Evolutionary conservation across 2,888 invertebrate species (phyloP).

Genomic region (Chymomyza amoena): DNA sequence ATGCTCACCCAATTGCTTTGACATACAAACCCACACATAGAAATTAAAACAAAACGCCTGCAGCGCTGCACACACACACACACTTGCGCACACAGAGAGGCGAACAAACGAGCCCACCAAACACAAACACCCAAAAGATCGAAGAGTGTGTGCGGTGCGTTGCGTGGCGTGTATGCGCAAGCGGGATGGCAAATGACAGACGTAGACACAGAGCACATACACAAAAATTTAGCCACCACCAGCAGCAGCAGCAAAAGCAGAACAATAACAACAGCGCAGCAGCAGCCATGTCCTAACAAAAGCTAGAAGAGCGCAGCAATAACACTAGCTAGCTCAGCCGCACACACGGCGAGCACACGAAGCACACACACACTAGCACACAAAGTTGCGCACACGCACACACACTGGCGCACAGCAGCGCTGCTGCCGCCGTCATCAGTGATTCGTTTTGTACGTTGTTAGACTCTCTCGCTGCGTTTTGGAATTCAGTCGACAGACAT

Average conservation of each 20-base stretch:
- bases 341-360: not conserved
- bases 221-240: conserved; percentile 40
- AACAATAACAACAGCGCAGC: not conserved
- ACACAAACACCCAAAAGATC: not conserved
- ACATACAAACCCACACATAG: conserved; percentile 69
- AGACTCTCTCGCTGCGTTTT: conserved; percentile 76
- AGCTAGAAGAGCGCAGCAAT: conserved; percentile 8
- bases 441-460: conserved; percentile 70
- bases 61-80: conserved; percentile 26
- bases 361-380: not conserved
- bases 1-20: conserved; percentile 67
- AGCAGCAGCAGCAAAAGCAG: conserved; percentile 3
- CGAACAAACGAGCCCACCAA: not conserved
- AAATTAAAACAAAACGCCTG: conserved; percentile 69
- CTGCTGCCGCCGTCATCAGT: conserved; percentile 48
- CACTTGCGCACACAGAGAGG: not conserved
- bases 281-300: not conserved
- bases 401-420: conserved; percentile 4
- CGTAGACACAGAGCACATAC: conserved; percentile 16
- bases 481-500: conserved; percentile 78
- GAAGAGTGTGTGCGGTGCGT: not conserved
- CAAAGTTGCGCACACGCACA: not conserved
- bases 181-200: conserved; percentile 38
- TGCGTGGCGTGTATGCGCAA: conserved; percentile 19
- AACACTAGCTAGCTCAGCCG: not conserved